These are phyloP conservation scores for Leptinotarsa haldemani DNA, from an alignment of 2,888 invertebrate genomes.

Conservation along the genomic window DNA sequence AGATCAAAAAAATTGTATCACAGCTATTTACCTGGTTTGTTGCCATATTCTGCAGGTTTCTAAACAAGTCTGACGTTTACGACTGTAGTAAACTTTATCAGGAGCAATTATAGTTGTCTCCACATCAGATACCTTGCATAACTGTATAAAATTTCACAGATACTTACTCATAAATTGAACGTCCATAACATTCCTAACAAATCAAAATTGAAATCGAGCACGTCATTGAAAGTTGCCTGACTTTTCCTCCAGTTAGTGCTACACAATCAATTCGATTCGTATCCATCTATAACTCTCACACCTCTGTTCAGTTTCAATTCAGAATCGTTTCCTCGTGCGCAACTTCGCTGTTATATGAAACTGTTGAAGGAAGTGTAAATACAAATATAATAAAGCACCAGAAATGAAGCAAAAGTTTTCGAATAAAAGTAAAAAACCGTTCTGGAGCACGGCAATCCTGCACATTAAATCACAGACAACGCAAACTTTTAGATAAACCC, in stretches of 20 bases:
- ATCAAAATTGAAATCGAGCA: too few relatives aligned
- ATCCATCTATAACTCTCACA: not conserved
- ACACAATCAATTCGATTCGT: not conserved
- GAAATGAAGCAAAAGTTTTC: slow-evolving; percentile 25
- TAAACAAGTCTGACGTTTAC: too few relatives aligned
- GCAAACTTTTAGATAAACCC: slow-evolving; percentile 40
- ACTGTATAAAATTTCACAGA: too few relatives aligned
- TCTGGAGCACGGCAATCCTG: slow-evolving; percentile 29
- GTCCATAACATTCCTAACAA: too few relatives aligned
- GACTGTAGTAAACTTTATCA: too few relatives aligned
- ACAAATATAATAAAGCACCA: slow-evolving; percentile 26
- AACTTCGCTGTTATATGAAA: slow-evolving; percentile 1
- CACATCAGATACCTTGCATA: too few relatives aligned
- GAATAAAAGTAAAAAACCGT: slow-evolving; percentile 35
- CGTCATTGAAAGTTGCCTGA: too few relatives aligned
- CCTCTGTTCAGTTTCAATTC: not conserved
- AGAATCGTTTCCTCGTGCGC: not conserved
- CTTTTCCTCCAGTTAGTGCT: not conserved
- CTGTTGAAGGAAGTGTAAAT: not conserved
- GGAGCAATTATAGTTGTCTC: too few relatives aligned
- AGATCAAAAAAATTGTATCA: too few relatives aligned
- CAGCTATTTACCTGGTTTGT: too few relatives aligned
- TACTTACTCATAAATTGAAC: too few relatives aligned
- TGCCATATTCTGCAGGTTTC: too few relatives aligned
- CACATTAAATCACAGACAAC: slow-evolving; percentile 38